Percentiles rank a stretch among this genome's conserved stretches.
These are phyloP conservation scores for Physocephala rufipes DNA, from an alignment of 2,888 invertebrate species.

Conservation along the genomic window DNA sequence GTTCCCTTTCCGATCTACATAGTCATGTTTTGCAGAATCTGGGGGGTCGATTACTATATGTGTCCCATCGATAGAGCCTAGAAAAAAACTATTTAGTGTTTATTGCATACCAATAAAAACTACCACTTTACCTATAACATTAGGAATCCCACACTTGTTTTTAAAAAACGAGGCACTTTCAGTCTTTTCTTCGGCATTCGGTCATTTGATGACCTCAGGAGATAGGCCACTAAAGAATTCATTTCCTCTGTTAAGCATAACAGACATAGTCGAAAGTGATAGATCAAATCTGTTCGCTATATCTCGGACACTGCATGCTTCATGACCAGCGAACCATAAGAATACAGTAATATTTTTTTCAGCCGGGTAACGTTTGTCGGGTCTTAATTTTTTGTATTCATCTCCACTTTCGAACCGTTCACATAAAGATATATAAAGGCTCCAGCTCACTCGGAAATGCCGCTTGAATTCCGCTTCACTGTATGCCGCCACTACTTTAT, in stretches of 20 bases:
- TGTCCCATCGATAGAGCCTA: background rate
- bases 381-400: background rate
- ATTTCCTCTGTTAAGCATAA: background rate
- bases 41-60: constrained; percentile 11
- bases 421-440: background rate
- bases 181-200: background rate
- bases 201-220: background rate
- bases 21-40: constrained; percentile 19
- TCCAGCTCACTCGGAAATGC: background rate
- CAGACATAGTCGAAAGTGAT: background rate
- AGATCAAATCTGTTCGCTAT: background rate
- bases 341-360: background rate
- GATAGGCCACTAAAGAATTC: background rate
- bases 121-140: constrained; percentile 3
- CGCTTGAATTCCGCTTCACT: background rate
- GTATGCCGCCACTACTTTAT: background rate
- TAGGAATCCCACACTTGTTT: background rate
- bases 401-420: background rate
- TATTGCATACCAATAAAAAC: no score
- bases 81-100: no score
- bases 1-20: constrained; percentile 15
- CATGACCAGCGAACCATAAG: constrained; percentile 2
- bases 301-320: background rate
- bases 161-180: background rate
- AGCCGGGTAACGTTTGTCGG: background rate